Conservation (phyloP, 1,140 invertebrate genomes). For the Ceratina japonica region DNA sequence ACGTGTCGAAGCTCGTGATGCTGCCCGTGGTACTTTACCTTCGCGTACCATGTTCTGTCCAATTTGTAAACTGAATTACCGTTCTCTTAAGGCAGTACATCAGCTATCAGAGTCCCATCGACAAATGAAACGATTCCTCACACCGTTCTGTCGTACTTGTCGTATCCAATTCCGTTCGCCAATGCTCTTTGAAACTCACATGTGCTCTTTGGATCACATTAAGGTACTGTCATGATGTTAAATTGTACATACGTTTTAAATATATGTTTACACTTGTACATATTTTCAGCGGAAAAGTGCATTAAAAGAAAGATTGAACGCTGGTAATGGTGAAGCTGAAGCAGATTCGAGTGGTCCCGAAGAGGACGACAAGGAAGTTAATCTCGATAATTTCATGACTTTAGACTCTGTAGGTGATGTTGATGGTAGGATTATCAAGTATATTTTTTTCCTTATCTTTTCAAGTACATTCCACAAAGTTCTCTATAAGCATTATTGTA, state of each 20-base stretch:
- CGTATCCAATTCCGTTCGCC: conserved; percentile 87
- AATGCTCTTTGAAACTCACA: conserved; percentile 90
- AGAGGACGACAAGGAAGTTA: conserved; percentile 86
- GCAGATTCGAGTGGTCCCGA: conserved; percentile 80
- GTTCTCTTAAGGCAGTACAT: conserved; percentile 87
- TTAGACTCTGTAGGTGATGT: conserved; percentile 91
- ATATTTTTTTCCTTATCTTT: not conserved
- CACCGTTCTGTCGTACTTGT: conserved; percentile 87
- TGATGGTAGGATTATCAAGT: conserved; percentile 81
- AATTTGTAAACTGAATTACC: conserved; percentile 89
- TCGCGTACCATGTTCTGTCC: conserved; percentile 85
- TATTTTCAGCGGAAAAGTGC: conserved; percentile 72
- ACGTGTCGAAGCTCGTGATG: conserved; percentile 84
- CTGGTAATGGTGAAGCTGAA: conserved; percentile 66
- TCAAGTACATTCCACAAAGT: not conserved
- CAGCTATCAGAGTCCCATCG: conserved; percentile 87
- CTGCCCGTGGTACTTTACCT: conserved; percentile 83
- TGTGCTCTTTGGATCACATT: conserved; percentile 88
- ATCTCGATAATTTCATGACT: conserved; percentile 91
- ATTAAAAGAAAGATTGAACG: conserved; percentile 72
- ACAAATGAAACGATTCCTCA: conserved; percentile 90
- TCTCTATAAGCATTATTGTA: conserved; percentile 4
- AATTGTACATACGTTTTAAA: not conserved
- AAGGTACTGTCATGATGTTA: conserved; percentile 79
- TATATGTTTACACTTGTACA: not conserved